These are phyloP conservation scores for Ladona fulva DNA, from an alignment of 1,140 invertebrate species.

Conservation along the genomic window DNA sequence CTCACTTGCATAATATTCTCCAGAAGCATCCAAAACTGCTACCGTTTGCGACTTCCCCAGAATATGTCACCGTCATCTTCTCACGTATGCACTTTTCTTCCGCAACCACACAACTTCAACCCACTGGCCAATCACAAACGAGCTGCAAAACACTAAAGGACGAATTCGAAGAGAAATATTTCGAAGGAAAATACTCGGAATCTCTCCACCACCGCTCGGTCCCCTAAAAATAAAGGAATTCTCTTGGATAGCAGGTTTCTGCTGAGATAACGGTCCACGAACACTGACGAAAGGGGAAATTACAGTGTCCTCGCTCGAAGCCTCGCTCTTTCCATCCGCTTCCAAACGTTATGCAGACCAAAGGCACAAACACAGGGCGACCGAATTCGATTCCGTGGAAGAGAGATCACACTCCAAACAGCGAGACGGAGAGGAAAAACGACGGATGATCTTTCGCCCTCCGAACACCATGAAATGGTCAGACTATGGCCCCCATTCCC, in stretches of 20 bases:
- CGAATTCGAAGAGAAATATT: background rate
- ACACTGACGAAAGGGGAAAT: too few relatives aligned
- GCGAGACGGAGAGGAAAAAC: background rate
- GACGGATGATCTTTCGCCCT: background rate
- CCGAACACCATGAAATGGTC: background rate
- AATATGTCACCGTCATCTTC: conserved; percentile 76
- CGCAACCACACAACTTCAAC: background rate
- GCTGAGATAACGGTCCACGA: too few relatives aligned
- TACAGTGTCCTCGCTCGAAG: too few relatives aligned
- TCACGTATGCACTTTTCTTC: background rate
- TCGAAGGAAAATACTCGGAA: background rate
- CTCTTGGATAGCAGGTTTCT: too few relatives aligned
- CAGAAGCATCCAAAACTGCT: conserved; percentile 86
- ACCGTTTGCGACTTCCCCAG: conserved; percentile 77
- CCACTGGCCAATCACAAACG: background rate
- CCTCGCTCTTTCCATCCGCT: too few relatives aligned
- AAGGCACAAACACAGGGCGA: background rate
- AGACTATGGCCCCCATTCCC: background rate
- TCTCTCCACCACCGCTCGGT: too few relatives aligned
- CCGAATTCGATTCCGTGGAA: background rate
- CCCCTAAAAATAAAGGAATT: too few relatives aligned
- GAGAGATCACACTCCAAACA: background rate
- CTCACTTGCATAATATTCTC: conserved; percentile 76
- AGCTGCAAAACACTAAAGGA: background rate
- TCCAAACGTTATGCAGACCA: too few relatives aligned